Conservation (phyloP, 1,140 invertebrate genomes). For the Papilio aristodemus region DNA sequence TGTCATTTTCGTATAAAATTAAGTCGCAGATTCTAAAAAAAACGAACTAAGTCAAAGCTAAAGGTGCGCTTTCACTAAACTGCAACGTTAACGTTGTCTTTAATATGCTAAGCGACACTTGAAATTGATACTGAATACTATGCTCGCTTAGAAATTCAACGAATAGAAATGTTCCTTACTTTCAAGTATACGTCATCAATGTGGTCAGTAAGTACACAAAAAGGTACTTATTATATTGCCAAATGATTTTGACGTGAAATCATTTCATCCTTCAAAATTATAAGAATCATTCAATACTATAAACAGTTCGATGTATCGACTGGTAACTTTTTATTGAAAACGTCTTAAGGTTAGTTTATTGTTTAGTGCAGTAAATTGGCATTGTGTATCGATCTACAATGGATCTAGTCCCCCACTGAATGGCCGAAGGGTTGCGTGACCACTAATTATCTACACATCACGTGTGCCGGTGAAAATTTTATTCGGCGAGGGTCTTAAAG, state of each 20-base stretch:
- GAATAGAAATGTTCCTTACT: no score
- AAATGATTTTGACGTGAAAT: no score
- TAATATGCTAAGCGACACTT: no score
- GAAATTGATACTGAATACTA: no score
- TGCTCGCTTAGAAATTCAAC: no score
- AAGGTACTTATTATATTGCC: no score
- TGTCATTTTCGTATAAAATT: slow-evolving; percentile 11
- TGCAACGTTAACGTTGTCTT: not conserved
- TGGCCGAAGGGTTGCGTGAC: slow-evolving; percentile 33
- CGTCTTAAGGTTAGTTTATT: not conserved
- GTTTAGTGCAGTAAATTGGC: slow-evolving; percentile 11
- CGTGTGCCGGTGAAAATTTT: slow-evolving; percentile 32
- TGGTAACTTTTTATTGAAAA: not conserved
- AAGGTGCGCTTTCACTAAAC: not conserved
- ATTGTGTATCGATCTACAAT: slow-evolving; percentile 21
- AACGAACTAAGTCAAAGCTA: slow-evolving; percentile 5
- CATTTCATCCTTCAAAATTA: no score
- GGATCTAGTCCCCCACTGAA: slow-evolving; percentile 2
- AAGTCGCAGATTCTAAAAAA: slow-evolving; percentile 9
- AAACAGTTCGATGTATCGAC: not conserved
- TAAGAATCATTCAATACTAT: not conserved
- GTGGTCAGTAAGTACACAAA: no score
- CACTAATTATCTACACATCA: slow-evolving; percentile 31
- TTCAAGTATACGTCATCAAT: no score
- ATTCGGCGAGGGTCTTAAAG: slow-evolving; percentile 33